Evolutionary conservation across 2,888 invertebrate genomes (phyloP), one percentile per base, ranked within the genome.

Genomic region (Agrochola lychnidis): DNA sequence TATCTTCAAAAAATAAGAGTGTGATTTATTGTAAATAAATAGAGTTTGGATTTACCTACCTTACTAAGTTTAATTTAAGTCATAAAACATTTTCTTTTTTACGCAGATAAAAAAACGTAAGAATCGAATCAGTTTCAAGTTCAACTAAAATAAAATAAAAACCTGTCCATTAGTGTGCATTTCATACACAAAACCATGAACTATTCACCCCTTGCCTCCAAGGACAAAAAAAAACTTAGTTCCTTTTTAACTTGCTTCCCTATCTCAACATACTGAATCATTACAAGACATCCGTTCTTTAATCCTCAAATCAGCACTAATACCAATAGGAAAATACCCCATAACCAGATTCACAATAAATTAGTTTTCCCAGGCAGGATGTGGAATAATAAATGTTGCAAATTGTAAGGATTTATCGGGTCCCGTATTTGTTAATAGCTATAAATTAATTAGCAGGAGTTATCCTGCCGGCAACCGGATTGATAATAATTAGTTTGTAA

Each of bases 401-500:
- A 87, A 88, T 87, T 83, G 85, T 78, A 70, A 69, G 82, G 85
- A 87, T 88, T 88, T 88, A 88, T 83, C 63, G 85, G 77, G 75
- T 67, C 78, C 79, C 78, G 80, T 80, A 87, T 87, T 87, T 88
- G 87, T 87, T 87, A 87, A 87, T 86, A 87, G 86, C 86, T 71
- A 89, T 90, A 89, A 90, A 90, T 90, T 90, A 89, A 89, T 90
- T 89, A 86, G 79, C 78, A 63, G 59, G 70, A 79, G 80, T 79
- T 85, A 87, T 83, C 88, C 79, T 85, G 69, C 78, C 56, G 74
- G 74, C 70, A 66, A 67, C 74, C 70, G 87, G 87, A 87, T 83
- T 87, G 90, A 87, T 87, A 90, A 89, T 90, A 89, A 90, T 88
- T 90, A 88, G 90, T 90, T 90, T 84, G 85, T 82, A 79, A 74